phyloP scores from a whole-genome alignment of 2,113 vertebrate genomes.

The Proteles cristata region DNA sequence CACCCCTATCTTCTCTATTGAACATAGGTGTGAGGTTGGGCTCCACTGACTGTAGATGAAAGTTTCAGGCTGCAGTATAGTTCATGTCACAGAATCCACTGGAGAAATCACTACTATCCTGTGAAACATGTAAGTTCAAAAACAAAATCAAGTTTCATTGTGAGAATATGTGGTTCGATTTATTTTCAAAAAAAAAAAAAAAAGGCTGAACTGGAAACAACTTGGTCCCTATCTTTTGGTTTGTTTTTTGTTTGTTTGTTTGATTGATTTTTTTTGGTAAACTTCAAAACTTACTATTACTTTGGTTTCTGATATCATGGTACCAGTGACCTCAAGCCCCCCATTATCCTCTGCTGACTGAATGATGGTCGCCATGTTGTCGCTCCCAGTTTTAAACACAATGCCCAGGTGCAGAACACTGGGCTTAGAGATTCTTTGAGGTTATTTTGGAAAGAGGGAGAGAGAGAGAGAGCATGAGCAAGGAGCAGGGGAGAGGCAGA shows the following conservation, averaged over 20 bases:
- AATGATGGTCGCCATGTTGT: too few relatives aligned
- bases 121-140: background rate
- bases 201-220: background rate
- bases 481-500: too few relatives aligned
- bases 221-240: background rate
- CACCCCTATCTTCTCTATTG: background rate
- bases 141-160: background rate
- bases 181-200: background rate
- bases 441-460: too few relatives aligned
- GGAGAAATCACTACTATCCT: background rate
- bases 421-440: background rate
- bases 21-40: background rate
- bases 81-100: background rate
- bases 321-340: background rate
- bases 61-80: background rate
- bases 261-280: background rate
- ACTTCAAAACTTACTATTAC: background rate
- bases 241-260: background rate
- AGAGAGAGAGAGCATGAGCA: too few relatives aligned
- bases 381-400: background rate
- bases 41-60: background rate
- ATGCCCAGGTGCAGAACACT: too few relatives aligned
- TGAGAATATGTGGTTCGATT: background rate
- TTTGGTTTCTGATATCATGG: background rate
- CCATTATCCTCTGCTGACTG: background rate